phyloP scores from a whole-genome alignment of 2,797 vertebrate species.

The Heliangelus exortis region DNA sequence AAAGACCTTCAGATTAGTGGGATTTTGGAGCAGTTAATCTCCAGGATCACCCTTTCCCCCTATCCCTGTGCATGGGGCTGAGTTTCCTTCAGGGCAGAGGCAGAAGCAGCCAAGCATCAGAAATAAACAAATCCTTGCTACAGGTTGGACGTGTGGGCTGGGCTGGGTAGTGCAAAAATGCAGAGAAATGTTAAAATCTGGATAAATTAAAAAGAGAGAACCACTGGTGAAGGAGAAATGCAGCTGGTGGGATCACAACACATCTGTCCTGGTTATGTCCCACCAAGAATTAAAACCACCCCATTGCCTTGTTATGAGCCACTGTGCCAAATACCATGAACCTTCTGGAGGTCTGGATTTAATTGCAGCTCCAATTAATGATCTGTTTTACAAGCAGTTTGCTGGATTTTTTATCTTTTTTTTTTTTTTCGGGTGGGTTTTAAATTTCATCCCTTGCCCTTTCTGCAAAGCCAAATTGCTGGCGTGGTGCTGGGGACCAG shows the following conservation, averaged over 20 bases:
- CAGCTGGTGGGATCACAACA: neutral
- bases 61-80: fast-evolving
- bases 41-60: neutral
- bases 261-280: constrained; percentile 57
- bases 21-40: neutral
- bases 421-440: neutral
- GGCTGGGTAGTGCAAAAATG: fast-evolving
- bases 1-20: neutral
- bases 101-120: no score
- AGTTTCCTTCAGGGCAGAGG: neutral
- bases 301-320: constrained; percentile 26
- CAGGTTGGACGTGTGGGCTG: fast-evolving
- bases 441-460: neutral
- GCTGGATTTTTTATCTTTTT: neutral
- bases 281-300: neutral
- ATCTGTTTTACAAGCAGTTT: neutral
- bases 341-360: constrained; percentile 54
- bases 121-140: neutral
- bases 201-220: neutral
- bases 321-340: constrained; percentile 55
- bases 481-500: neutral
- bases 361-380: constrained; percentile 55
- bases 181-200: neutral
- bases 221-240: neutral
- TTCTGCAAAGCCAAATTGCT: neutral